Conservation (phyloP, 2,888 invertebrate genomes). For the Agrochola lychnidis region DNA sequence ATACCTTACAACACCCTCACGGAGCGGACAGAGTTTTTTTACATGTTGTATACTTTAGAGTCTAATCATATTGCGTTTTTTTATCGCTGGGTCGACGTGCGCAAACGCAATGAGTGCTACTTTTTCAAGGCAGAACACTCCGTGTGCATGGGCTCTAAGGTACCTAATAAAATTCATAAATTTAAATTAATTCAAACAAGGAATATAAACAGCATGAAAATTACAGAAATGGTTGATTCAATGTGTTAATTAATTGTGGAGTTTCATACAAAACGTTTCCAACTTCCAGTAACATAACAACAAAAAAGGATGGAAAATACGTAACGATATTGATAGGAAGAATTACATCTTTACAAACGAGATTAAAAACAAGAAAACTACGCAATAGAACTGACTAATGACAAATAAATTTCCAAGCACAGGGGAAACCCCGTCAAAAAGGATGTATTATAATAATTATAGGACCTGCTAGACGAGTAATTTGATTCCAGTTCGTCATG, state of each 20-base stretch:
- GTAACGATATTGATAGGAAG: background rate
- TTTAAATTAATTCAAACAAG: too few species aligned
- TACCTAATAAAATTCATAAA: too few species aligned
- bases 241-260: too few species aligned
- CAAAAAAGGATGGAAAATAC: background rate
- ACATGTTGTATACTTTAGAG: too few species aligned
- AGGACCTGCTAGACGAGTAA: background rate
- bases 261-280: background rate
- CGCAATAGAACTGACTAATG: slow-evolving; percentile 1
- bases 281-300: background rate
- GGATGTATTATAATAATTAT: slow-evolving; percentile 26
- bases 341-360: background rate
- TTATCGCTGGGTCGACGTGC: too few species aligned
- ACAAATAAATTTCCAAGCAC: slow-evolving; percentile 18
- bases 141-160: too few species aligned
- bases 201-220: too few species aligned
- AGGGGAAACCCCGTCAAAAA: slow-evolving; percentile 32
- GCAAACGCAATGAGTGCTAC: too few species aligned
- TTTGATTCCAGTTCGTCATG: background rate
- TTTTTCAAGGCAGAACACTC: too few species aligned
- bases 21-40: too few species aligned
- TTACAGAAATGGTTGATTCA: background rate
- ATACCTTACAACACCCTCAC: too few species aligned
- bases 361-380: slow-evolving; percentile 14
- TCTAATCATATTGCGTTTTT: too few species aligned